A percentile compares a stretch with the other conserved stretches of the same genome.
These are phyloP conservation scores for Eleginops maclovinus DNA, from an alignment of 2,113 vertebrate species.

Conservation along the genomic window DNA sequence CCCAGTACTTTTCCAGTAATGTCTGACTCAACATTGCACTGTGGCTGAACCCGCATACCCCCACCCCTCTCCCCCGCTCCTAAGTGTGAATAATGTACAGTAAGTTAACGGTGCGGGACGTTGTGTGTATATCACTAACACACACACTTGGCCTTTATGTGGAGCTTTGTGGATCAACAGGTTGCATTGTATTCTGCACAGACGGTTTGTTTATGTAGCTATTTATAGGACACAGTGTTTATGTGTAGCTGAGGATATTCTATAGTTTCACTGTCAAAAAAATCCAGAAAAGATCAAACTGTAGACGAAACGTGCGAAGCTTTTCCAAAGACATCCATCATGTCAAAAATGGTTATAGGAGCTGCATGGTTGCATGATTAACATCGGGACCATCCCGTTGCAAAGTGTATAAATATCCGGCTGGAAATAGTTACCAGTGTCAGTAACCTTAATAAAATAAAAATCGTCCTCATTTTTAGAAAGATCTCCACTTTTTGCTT, in stretches of 20 bases:
- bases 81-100: conserved; percentile 48
- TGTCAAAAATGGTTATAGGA: neutral
- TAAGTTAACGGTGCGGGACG: neutral
- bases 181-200: neutral
- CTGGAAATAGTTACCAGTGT: too few relatives aligned
- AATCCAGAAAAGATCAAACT: too few relatives aligned
- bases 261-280: neutral
- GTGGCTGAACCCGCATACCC: conserved; percentile 39
- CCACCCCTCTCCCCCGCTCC: conserved; percentile 24
- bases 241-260: neutral
- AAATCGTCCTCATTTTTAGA: too few relatives aligned
- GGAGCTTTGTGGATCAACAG: conserved; percentile 8
- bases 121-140: conserved; percentile 1
- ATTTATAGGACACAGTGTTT: neutral
- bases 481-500: too few relatives aligned
- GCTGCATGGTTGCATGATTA: too few relatives aligned
- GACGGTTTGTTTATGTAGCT: neutral
- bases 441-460: too few relatives aligned
- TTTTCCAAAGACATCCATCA: neutral
- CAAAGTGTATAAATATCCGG: too few relatives aligned
- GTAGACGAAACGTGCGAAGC: too few relatives aligned
- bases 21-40: conserved; percentile 63
- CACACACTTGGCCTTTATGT: neutral
- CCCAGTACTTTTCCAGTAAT: conserved; percentile 79
- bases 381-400: too few relatives aligned